These are phyloP conservation scores for Platysteira castanea DNA, from an alignment of 2,113 vertebrate genomes.

Conservation along the genomic window DNA sequence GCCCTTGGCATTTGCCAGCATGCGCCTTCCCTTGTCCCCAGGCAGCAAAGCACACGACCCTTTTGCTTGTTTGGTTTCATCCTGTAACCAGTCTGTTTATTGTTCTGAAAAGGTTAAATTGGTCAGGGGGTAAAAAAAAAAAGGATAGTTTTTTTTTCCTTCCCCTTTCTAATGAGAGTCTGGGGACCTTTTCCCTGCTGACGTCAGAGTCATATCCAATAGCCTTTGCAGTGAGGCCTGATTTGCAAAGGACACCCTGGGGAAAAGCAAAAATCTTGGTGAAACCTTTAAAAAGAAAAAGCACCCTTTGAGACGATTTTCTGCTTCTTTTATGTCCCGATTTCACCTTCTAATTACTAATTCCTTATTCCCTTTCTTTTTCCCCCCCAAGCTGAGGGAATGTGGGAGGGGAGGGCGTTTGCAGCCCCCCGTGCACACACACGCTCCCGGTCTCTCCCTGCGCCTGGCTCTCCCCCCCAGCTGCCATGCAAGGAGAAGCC, in stretches of 20 bases:
- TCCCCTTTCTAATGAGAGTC: conserved; percentile 42
- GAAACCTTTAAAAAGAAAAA: conserved; percentile 16
- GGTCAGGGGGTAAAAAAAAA: neutral
- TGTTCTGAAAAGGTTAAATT: conserved; percentile 59
- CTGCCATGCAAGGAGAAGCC: conserved; percentile 54
- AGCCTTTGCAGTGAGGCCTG: conserved; percentile 52
- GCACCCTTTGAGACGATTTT: neutral
- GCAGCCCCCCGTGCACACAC: neutral
- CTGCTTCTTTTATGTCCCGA: conserved; percentile 41
- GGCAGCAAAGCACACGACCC: neutral
- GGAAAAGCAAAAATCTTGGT: conserved; percentile 53
- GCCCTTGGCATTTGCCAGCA: neutral
- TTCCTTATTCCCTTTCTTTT: neutral
- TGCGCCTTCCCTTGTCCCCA: rapidly evolving
- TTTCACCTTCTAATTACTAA: conserved; percentile 57
- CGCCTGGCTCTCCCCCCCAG: conserved; percentile 28
- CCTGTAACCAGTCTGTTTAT: neutral
- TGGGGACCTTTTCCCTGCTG: conserved; percentile 48
- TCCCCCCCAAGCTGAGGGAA: neutral
- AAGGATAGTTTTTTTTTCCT: neutral
- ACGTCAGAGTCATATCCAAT: conserved; percentile 45
- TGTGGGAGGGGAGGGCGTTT: neutral
- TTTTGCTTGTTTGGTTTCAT: neutral
- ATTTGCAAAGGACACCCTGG: conserved; percentile 57
- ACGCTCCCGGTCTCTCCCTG: neutral